phyloP scores from a whole-genome alignment of 92 coral and sea anemone species.

The Phenganax stokvisi region DNA sequence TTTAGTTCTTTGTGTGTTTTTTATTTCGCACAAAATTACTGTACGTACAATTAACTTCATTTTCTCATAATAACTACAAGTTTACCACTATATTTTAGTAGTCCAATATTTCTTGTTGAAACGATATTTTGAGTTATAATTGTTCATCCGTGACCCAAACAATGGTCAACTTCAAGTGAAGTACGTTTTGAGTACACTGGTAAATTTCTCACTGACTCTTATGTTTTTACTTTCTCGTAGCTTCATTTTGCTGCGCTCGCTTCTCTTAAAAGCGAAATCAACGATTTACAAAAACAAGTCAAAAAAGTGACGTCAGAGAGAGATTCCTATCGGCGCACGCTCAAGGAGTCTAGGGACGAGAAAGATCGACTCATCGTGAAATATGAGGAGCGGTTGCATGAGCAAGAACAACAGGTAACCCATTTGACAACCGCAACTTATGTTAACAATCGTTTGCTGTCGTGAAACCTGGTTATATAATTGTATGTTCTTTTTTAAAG shows the following conservation, averaged over 20 bases:
- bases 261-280: constrained; percentile 87
- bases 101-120: not conserved
- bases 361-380: constrained; percentile 73
- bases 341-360: constrained; percentile 55
- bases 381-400: constrained; percentile 72
- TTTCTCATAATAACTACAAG: too few relatives aligned
- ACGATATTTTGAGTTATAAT: not conserved
- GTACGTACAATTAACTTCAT: too few relatives aligned
- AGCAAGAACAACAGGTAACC: constrained; percentile 68
- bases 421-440: not conserved
- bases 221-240: constrained; percentile 42
- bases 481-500: too few relatives aligned
- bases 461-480: too few relatives aligned
- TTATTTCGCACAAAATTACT: too few relatives aligned
- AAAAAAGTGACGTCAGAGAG: constrained; percentile 84
- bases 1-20: too few relatives aligned
- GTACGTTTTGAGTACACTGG: too few relatives aligned
- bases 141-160: not conserved
- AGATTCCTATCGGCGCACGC: constrained; percentile 56
- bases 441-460: too few relatives aligned
- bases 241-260: constrained; percentile 92
- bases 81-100: too few relatives aligned
- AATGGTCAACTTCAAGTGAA: not conserved
- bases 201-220: not conserved
- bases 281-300: constrained; percentile 69